These are phyloP conservation scores for Calycopis cecrops DNA, from an alignment of 1,140 invertebrate species.

Conservation along the genomic window DNA sequence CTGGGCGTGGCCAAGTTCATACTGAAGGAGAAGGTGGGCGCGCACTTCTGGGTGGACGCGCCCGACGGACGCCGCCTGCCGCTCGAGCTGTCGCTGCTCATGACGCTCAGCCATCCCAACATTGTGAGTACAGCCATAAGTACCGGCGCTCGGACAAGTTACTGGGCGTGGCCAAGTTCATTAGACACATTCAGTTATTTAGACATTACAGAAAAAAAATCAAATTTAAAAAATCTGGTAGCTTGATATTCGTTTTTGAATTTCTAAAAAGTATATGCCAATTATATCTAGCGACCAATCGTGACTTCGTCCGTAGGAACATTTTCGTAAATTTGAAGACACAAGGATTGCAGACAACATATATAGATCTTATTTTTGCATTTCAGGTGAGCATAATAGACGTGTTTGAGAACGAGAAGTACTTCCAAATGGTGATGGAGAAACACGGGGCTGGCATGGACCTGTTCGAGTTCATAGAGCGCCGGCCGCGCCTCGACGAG, in stretches of 20 bases:
- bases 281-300: no score
- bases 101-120: constrained; percentile 81
- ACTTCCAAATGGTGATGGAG: constrained; percentile 87
- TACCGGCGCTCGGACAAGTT: constrained; percentile 77
- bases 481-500: constrained; percentile 81
- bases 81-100: constrained; percentile 81
- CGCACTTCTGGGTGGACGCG: constrained; percentile 81
- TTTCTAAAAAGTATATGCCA: no score
- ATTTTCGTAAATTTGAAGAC: no score
- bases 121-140: constrained; percentile 79
- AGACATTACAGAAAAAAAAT: no score
- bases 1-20: constrained; percentile 86
- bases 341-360: no score
- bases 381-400: constrained; percentile 79
- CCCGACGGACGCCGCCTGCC: constrained; percentile 77
- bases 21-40: constrained; percentile 81
- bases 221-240: no score
- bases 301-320: no score
- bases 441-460: constrained; percentile 89
- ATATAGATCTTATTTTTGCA: neutral
- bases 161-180: constrained; percentile 84
- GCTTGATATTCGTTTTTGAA: no score
- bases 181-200: no score
- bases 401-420: constrained; percentile 83
- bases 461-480: constrained; percentile 87